Conservation (phyloP, 2,113 vertebrate genomes). For the Thamnaconus septentrionalis region DNA sequence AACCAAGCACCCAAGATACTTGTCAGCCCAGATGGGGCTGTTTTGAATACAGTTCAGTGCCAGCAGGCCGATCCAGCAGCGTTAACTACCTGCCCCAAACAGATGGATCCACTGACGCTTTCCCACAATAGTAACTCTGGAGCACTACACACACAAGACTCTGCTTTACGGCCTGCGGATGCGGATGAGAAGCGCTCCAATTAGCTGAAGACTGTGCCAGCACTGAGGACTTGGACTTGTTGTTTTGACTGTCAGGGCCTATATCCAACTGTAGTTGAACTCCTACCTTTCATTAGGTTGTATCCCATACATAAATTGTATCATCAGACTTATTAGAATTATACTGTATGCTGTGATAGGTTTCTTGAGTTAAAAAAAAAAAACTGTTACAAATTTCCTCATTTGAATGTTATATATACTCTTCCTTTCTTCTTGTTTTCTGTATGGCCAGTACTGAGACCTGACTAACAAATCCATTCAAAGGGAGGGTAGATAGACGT, state of each 20-base stretch:
- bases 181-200: constrained; percentile 49
- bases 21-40: constrained; percentile 87
- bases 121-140: constrained; percentile 71
- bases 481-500: constrained; percentile 26
- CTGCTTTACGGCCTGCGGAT: constrained; percentile 40
- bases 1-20: constrained; percentile 82
- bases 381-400: constrained; percentile 28
- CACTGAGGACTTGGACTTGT: constrained; percentile 10
- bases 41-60: constrained; percentile 84
- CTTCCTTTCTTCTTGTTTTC: constrained; percentile 18
- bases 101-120: constrained; percentile 70
- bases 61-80: constrained; percentile 51
- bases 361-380: constrained; percentile 22
- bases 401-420: constrained; percentile 42
- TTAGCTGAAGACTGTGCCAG: constrained; percentile 34
- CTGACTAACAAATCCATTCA: constrained; percentile 31
- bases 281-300: no score
- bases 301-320: constrained; percentile 12
- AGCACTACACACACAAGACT: constrained; percentile 74
- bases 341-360: constrained; percentile 40
- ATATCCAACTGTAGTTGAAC: constrained; percentile 2
- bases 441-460: constrained; percentile 66
- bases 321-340: constrained; percentile 38
- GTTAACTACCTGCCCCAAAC: constrained; percentile 68
- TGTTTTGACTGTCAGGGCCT: constrained; percentile 17